These are phyloP conservation scores for Drosophila conformis DNA, from an alignment of 2,888 invertebrate species.

Conservation along the genomic window DNA sequence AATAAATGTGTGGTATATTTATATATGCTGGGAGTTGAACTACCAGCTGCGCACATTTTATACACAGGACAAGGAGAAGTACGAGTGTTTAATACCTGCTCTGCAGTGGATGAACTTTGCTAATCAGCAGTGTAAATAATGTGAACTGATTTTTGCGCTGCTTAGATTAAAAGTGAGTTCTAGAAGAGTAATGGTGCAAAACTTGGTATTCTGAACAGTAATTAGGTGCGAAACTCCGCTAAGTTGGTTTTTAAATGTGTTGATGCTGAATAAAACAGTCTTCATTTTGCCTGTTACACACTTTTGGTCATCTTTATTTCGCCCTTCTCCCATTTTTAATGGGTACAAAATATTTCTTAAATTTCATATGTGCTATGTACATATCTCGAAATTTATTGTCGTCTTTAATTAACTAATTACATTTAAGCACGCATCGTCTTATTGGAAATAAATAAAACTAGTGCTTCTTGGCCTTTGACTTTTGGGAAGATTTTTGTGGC, in stretches of 20 bases:
- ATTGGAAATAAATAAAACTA: constrained; percentile 23
- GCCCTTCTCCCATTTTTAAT: background rate
- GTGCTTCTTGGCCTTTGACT: constrained; percentile 65
- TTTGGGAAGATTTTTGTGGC: constrained; percentile 49
- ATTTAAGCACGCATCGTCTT: constrained; percentile 14
- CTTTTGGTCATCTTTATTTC: background rate
- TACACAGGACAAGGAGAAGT: constrained; percentile 84
- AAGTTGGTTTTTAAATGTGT: background rate
- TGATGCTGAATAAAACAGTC: background rate
- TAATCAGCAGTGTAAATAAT: background rate
- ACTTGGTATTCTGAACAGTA: background rate
- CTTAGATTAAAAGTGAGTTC: background rate
- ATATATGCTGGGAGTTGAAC: too few relatives aligned
- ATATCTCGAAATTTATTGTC: constrained; percentile 7
- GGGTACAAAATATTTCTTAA: background rate
- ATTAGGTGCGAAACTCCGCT: background rate
- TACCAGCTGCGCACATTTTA: too few relatives aligned
- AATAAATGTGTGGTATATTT: too few relatives aligned
- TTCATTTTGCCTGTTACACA: background rate
- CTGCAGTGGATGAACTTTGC: constrained; percentile 66
- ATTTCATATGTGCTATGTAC: background rate
- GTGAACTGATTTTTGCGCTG: background rate
- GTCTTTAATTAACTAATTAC: constrained; percentile 5
- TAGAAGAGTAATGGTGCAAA: background rate
- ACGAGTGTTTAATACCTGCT: constrained; percentile 92